Percentiles rank a stretch among this genome's conserved stretches.
These are phyloP conservation scores for Pantelozetes paolii DNA, from an alignment of 2,888 invertebrate genomes.

Conservation along the genomic window DNA sequence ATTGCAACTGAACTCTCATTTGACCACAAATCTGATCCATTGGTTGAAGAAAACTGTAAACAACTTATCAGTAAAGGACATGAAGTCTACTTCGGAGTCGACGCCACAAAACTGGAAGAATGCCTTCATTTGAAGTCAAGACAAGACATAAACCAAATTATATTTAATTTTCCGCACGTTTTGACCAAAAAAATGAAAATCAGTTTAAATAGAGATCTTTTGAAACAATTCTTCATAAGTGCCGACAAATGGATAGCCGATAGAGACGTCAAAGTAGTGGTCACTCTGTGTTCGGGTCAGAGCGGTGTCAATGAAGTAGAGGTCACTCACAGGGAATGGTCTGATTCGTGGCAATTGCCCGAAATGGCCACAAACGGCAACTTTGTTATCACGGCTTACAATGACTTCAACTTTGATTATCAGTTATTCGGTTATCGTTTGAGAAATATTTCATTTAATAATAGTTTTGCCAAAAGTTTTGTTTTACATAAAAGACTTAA, in stretches of 20 bases:
- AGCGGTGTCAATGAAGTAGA: slow-evolving; percentile 34
- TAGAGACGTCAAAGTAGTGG: slow-evolving; percentile 15
- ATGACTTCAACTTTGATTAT: slow-evolving; percentile 33
- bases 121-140: background rate
- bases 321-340: background rate
- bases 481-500: background rate
- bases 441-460: slow-evolving; percentile 33
- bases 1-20: slow-evolving; percentile 31
- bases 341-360: slow-evolving; percentile 40
- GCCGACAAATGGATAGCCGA: background rate
- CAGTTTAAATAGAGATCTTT: slow-evolving; percentile 35
- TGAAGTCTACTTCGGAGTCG: slow-evolving; percentile 30
- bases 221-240: slow-evolving; percentile 27
- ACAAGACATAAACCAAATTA: slow-evolving; percentile 11
- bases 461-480: slow-evolving; percentile 4
- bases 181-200: slow-evolving; percentile 40
- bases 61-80: background rate
- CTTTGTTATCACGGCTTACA: slow-evolving; percentile 32
- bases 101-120: slow-evolving; percentile 34
- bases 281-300: slow-evolving; percentile 38
- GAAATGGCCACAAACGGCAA: slow-evolving; percentile 38
- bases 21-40: background rate
- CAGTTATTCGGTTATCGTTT: slow-evolving; percentile 39
- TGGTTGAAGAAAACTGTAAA: background rate
- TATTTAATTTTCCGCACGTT: slow-evolving; percentile 27